Base-by-base conservation (phyloP, 2,113 vertebrate species). In the Crypturellus undulatus region DNA sequence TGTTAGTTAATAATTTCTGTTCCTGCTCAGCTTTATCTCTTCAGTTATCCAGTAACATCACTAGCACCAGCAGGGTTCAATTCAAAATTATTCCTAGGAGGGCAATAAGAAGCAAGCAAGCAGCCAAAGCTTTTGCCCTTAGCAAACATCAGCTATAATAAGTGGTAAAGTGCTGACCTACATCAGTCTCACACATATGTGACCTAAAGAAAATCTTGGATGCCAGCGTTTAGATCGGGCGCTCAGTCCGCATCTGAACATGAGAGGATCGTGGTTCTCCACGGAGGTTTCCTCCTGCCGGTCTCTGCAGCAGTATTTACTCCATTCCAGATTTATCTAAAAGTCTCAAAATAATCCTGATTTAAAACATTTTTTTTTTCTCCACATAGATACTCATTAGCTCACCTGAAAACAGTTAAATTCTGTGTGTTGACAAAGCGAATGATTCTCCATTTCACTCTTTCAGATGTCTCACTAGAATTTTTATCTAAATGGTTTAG, bases 1-100 rank as follows among this genome's bases (percentile, higher is more conserved):
- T 91, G 87, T 59, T 76, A 82, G 59, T 85, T 94, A 94, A 96
- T 92, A 95, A 97, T 92, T 91, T 64, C n/a, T 92, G 30, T 59
- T 89, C 32, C 43, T 62, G 34, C 78, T 89, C 95, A 94, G 75
- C 45, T 71, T 80, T 78, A 70, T 67, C 84, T 18, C 71, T 92
- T 90, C 79, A 83, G 81, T 47, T 89, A 82, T 17, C 72, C 81
- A 92, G 60, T 43, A 79, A 75, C 59, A 87, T 40, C 0, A 0
- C 82, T 47, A 21, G 79, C 58, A 90, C 85, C 62, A 71, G 94
- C 51, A 77, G 94, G 64, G 54, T 63, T 40, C 26, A 70, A 69
- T 62, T 68, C 24, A 21, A 58, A 83, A 89, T 84, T 93, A 60
- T 13, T 93, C 94, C 83, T 92, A 52, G 49, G 65, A 92, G 94